Evolutionary conservation across 2,888 invertebrate genomes (phyloP), one percentile per base, ranked within the genome.

Genomic region (Lasioglossum malachurum): DNA sequence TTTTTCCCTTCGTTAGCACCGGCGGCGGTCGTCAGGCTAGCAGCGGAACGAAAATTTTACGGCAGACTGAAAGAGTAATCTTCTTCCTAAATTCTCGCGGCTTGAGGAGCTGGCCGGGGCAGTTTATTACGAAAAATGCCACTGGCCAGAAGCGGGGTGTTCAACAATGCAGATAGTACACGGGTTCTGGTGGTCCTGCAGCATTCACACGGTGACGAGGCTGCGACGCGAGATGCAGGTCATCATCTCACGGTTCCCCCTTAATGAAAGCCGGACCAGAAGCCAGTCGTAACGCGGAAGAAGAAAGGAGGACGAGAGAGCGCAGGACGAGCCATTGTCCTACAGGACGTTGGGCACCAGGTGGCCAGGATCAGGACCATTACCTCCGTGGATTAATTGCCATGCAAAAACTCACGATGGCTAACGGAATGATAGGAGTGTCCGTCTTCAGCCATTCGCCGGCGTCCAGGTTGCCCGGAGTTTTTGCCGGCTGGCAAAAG

Each of bases 341-440:
- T 93, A 87, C 89, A 89, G 91, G 91, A 93, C 91, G 87, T 74
- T 87, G 90, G 88, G 89, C 89, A 92, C 94, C 94, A 94, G 94
- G 94, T 94, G 94, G 92, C 91, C 88, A 88, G 92, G 92, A 93
- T 93, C 92, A 89, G 86, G 88, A 88, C 93, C 93, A 94, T 94
- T 94, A 94, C 93, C 89, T 88, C 75, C 85, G 84, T 88, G 93
- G 93, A 94, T 94, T 94, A 94, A 94, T 94, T 94, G 93, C 93
- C 83, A 93, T 93, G 94, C 94, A 93, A 93, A 93, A 93, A 92
- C 92, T 91, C 87, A 87, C 89, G 92, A 92, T 92, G 91, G 93
- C 92, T 92, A 92, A 92, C 91, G 92, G 88, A 90, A 91, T 87
- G 92, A 92, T 92, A 92, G 92, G 91, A 90, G 91, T 90, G 91